These are phyloP conservation scores for Teinopalpus imperialis DNA, from an alignment of 2,888 invertebrate genomes.

Conservation along the genomic window DNA sequence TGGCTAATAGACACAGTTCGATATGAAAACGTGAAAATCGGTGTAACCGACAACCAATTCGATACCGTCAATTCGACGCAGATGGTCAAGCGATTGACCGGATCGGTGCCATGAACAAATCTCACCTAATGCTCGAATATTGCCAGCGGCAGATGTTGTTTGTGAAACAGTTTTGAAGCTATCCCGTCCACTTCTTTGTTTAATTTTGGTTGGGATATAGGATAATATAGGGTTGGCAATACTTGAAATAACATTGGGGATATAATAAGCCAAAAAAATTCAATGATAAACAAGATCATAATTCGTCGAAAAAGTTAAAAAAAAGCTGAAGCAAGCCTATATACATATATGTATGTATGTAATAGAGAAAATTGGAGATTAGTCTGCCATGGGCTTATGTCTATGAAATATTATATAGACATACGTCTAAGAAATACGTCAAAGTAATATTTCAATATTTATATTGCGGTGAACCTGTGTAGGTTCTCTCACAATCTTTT, in stretches of 20 bases:
- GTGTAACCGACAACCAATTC: slow-evolving; percentile 11
- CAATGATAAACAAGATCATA: too few species aligned
- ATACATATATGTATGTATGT: too few species aligned
- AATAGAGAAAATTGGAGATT: too few species aligned
- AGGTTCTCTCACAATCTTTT: too few species aligned
- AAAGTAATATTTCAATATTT: too few species aligned
- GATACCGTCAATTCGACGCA: slow-evolving; percentile 42
- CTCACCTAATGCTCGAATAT: slow-evolving; percentile 61
- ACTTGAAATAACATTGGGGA: slow-evolving; percentile 6
- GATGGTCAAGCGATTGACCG: slow-evolving; percentile 75
- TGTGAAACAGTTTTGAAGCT: slow-evolving; percentile 25
- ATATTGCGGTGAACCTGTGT: too few species aligned
- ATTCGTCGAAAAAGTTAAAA: too few species aligned
- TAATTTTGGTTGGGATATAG: slow-evolving; percentile 12
- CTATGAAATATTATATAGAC: too few species aligned
- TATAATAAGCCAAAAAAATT: too few species aligned
- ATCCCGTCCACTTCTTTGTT: slow-evolving; percentile 14
- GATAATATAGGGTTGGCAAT: background rate
- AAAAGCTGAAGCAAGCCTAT: too few species aligned
- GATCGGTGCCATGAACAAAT: slow-evolving; percentile 56
- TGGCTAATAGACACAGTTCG: background rate
- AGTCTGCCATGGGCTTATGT: too few species aligned
- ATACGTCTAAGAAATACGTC: too few species aligned
- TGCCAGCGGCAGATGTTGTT: slow-evolving; percentile 56
- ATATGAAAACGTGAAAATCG: slow-evolving; percentile 16